Evolutionary conservation across 2,888 invertebrate species (phyloP).

Genomic region (Phengaris arion): DNA sequence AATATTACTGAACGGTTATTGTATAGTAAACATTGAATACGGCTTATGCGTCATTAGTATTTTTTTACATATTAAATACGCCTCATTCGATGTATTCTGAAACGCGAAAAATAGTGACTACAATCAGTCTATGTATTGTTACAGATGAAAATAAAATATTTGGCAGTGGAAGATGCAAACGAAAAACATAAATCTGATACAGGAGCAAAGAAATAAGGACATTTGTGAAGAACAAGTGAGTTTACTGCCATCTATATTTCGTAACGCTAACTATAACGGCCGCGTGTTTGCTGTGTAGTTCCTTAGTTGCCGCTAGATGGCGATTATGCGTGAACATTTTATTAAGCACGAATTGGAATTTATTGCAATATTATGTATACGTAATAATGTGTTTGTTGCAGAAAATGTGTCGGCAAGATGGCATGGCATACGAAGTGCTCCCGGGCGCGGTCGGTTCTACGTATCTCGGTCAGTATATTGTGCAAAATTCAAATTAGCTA

Average conservation of each 20-base stretch:
- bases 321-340: neutral
- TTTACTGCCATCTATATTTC: slow-evolving; percentile 15
- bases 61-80: too few relatives aligned
- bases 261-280: neutral
- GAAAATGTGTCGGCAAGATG: slow-evolving; percentile 74
- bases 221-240: slow-evolving; percentile 59
- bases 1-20: neutral
- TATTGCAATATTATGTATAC: slow-evolving; percentile 31
- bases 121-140: slow-evolving; percentile 40
- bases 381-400: slow-evolving; percentile 46
- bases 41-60: too few relatives aligned
- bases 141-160: slow-evolving; percentile 50
- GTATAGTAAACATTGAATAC: neutral
- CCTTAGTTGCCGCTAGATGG: neutral
- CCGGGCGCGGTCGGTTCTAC: slow-evolving; percentile 63
- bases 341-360: too few relatives aligned
- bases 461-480: slow-evolving; percentile 73
- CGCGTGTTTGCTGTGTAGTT: neutral
- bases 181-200: slow-evolving; percentile 80
- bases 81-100: too few relatives aligned
- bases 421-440: slow-evolving; percentile 58
- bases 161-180: slow-evolving; percentile 78
- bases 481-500: slow-evolving; percentile 48
- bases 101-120: too few relatives aligned
- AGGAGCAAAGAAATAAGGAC: slow-evolving; percentile 69